Base-by-base conservation (phyloP, 2,797 vertebrate genomes). In the Poecilia velifera region DNA sequence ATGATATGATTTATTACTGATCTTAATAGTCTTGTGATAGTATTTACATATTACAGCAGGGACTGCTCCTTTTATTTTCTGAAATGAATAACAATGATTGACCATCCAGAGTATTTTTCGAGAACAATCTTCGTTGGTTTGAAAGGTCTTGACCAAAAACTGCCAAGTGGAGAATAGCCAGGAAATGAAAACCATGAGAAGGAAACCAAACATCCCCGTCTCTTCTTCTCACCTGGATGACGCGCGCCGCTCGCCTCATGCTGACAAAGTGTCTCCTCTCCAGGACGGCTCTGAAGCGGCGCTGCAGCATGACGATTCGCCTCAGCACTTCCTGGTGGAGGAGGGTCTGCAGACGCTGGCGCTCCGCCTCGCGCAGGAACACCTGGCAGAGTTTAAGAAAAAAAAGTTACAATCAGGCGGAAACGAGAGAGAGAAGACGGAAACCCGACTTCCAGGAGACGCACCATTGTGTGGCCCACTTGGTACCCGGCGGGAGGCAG, bases 391-490 rank as follows among this genome's bases (percentile, higher is more conserved):
- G 74, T 6, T 46, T 4, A 8, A 0, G 16, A 45, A 45, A 43
- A 14, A 51, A 18, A 4, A 9, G 0, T 22, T 43, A 20, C 3
- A 74, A 36, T 62, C 22, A 6, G 8, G 20, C 18, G 41, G 0
- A 70, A n/a, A 82, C 0, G 13, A 10, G 3, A 0, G 16, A 53
- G 49, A 36, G 80, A 72, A 41, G 5, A 3, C 0, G 25, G 13
- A 7, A 45, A 7, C 2, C 13, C 9, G 55, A 14, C 53, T 74
- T 76, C 3, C 10, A n/a, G 18, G 22, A 13, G 47, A 8, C 66
- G 82, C 95, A 99, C 98, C 98, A 96, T 99, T 0, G 97, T 97
- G 94, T 96, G 96, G 81, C 98, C 98, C 87, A 99, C 97, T 98
- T 99, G 98, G 82, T 97, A 99, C 62, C 96, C 97, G 64, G 97